Evolutionary conservation across 2,113 vertebrate species (phyloP).

Genomic region (Ictalurus furcatus): DNA sequence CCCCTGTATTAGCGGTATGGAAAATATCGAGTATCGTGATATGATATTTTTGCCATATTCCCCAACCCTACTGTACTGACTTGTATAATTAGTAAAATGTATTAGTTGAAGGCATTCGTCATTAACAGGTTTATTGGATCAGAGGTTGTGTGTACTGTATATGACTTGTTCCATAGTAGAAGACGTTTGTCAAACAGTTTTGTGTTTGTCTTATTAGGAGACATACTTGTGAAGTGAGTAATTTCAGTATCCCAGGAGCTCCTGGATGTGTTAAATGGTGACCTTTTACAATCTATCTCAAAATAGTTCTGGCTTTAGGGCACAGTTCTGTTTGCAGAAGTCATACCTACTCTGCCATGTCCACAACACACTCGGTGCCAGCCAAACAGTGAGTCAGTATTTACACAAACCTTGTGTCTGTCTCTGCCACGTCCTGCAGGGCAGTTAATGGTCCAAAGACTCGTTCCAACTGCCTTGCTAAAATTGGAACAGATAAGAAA

Average conservation of each 20-base stretch:
- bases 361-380: slow-evolving; percentile 24
- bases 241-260: not conserved
- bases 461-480: not conserved
- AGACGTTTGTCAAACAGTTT: not conserved
- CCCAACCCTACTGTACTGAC: not conserved
- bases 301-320: slow-evolving; percentile 50
- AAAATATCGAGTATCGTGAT: too few relatives aligned
- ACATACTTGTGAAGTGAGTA: not conserved
- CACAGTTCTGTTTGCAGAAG: slow-evolving; percentile 24
- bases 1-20: too few relatives aligned
- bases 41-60: not conserved
- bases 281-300: slow-evolving; percentile 36
- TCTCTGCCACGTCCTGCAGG: slow-evolving; percentile 29
- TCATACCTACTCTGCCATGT: slow-evolving; percentile 25
- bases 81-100: not conserved
- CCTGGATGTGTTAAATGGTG: slow-evolving; percentile 25
- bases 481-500: not conserved
- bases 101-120: not conserved
- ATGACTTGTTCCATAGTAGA: not conserved
- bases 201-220: not conserved
- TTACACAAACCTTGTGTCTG: slow-evolving; percentile 38
- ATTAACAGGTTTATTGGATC: not conserved
- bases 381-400: slow-evolving; percentile 49
- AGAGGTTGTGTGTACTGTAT: not conserved
- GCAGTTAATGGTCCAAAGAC: slow-evolving; percentile 16